Conservation (phyloP, 2,113 vertebrate genomes). For the Amazona vittata region DNA sequence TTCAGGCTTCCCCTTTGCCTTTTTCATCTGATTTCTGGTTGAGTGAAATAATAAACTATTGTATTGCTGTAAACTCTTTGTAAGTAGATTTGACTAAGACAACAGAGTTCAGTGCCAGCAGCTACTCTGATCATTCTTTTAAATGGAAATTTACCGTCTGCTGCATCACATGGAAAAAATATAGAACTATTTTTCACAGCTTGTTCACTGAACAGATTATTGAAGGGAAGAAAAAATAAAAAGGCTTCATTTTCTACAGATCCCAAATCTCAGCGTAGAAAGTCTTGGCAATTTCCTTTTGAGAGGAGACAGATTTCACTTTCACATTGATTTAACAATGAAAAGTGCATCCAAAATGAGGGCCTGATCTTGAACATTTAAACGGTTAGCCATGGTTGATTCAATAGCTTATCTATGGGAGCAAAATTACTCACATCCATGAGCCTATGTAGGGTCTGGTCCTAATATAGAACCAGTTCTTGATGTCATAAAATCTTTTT, state of each 20-base stretch:
- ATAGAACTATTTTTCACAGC: conserved; percentile 87
- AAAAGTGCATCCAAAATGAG: conserved; percentile 74
- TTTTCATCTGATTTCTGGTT: conserved; percentile 74
- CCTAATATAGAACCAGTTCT: conserved; percentile 78
- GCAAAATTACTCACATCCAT: conserved; percentile 27
- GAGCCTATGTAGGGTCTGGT: conserved; percentile 51
- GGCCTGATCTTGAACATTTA: conserved; percentile 23
- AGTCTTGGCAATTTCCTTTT: conserved; percentile 81
- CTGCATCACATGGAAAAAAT: conserved; percentile 83
- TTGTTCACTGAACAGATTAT: conserved; percentile 87
- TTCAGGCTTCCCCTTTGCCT: conserved; percentile 60
- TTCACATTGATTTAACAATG: conserved; percentile 79
- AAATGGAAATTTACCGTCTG: conserved; percentile 88
- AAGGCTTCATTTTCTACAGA: conserved; percentile 80
- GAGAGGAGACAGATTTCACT: conserved; percentile 81
- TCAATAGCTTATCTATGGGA: conserved; percentile 48
- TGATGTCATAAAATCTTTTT: conserved; percentile 79
- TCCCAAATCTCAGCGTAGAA: conserved; percentile 78
- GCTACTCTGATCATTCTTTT: conserved; percentile 83
- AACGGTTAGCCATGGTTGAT: background rate
- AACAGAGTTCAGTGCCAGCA: conserved; percentile 80
- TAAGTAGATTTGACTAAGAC: conserved; percentile 81
- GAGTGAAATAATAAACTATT: conserved; percentile 81
- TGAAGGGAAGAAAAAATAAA: conserved; percentile 75
- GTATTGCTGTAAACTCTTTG: conserved; percentile 80